phyloP scores from a whole-genome alignment of 2,797 vertebrate genomes.

The Erpetoichthys calabaricus region DNA sequence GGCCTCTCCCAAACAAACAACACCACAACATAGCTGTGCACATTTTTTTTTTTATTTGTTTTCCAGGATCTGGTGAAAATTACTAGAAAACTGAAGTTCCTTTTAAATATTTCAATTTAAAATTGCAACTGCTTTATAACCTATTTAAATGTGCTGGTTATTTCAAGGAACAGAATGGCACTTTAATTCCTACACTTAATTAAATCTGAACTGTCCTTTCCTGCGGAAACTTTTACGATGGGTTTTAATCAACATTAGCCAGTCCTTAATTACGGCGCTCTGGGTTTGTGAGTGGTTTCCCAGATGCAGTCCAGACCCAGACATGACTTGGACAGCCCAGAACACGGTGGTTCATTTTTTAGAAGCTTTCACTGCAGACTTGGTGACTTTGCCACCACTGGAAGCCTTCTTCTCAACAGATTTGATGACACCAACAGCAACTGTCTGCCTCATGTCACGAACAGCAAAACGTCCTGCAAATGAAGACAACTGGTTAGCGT shows the following conservation, averaged over 20 bases:
- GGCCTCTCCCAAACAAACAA: too few species aligned
- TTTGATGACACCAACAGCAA: conserved; percentile 61
- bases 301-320: conserved; percentile 19
- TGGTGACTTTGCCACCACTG: conserved; percentile 45
- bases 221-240: conserved; percentile 42
- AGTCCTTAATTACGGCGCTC: conserved; percentile 39
- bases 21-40: neutral
- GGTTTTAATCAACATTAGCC: conserved; percentile 42
- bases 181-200: conserved; percentile 22
- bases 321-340: conserved; percentile 24
- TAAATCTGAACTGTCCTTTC: conserved; percentile 34
- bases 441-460: conserved; percentile 61
- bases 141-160: neutral
- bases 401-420: conserved; percentile 39
- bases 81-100: neutral
- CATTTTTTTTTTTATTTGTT: neutral
- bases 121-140: neutral
- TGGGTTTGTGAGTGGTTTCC: conserved; percentile 26
- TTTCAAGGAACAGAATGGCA: conserved; percentile 20
- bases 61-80: conserved; percentile 3
- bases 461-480: conserved; percentile 48
- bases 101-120: conserved; percentile 1
- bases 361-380: conserved; percentile 47
- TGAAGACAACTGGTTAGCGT: neutral
- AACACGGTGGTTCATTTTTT: conserved; percentile 47